Base-by-base conservation (phyloP, 2,888 invertebrate genomes). In the Agrilus biguttatus region DNA sequence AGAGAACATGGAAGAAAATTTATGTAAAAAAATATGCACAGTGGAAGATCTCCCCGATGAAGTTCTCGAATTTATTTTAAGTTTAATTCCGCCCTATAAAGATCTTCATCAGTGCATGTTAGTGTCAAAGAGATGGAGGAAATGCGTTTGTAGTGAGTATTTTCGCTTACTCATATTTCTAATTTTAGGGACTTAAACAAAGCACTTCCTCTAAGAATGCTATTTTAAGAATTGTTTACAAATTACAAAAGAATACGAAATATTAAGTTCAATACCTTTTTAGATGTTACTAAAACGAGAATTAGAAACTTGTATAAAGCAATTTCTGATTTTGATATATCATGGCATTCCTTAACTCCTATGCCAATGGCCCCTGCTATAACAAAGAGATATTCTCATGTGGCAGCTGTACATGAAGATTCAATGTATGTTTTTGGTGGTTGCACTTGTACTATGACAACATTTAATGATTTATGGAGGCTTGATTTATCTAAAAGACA, bases 381-480 rank as follows among this genome's bases (percentile, higher is more conserved):
- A 48, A 82, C 89, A 2, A 90, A 87, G 60, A 75, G 93, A 47
- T 92, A 91, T 68, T 91, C 92, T 0, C 95, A 95, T 72, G 83
- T 90, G 46, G 86, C 91, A 33, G 88, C 87, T 58, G 74, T 83
- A 37, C 74, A 83, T 58, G 78, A 80, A 48, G 86, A 88, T 63
- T 82, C 80, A 5, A 88, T 96, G 86, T 96, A 88, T 60, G 79
- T 96, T 38, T 95, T 96, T 73, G 96, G 96, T 32, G 96, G 96
- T 7, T 95, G 93, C 55, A 93, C 95, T 10, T 85, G 87, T 33
- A 83, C 87, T 42, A 85, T 86, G 56, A 95, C 96, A 14, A 90
- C 96, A 12, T 95, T 95, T 59, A 96, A 97, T 70, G 96, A 97
- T 69, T 71, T 97, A 32, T 96, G 96, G 96, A 75, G 80, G 49